phyloP scores from a whole-genome alignment of 2,113 vertebrate genomes.

The Tychaedon coryphoeus region DNA sequence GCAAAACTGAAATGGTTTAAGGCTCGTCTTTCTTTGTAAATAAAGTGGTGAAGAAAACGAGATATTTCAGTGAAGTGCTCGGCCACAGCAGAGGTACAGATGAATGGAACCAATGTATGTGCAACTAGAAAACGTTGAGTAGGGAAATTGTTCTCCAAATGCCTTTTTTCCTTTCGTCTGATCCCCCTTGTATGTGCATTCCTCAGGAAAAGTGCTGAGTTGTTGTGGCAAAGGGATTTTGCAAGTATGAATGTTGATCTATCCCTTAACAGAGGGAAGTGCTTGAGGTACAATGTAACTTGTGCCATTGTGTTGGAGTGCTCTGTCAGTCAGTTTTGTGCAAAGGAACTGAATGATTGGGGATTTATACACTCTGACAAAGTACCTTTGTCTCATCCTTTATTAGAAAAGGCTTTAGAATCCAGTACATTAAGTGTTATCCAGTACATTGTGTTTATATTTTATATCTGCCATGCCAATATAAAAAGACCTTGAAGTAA shows the following conservation, averaged over 20 bases:
- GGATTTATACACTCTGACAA: neutral
- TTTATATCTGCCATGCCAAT: neutral
- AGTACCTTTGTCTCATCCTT: neutral
- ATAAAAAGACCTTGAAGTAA: neutral
- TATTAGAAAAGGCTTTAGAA: neutral
- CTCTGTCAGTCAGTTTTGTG: neutral
- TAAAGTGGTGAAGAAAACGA: slow-evolving; percentile 45
- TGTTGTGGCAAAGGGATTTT: neutral
- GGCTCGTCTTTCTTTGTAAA: slow-evolving; percentile 59
- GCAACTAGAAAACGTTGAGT: slow-evolving; percentile 37
- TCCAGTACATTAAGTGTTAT: neutral
- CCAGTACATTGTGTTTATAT: neutral
- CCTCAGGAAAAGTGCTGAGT: neutral
- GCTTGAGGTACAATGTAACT: neutral
- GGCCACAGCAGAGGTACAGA: neutral
- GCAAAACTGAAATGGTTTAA: slow-evolving; percentile 30
- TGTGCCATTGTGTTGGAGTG: neutral
- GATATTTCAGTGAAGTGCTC: slow-evolving; percentile 47
- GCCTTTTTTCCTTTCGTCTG: neutral
- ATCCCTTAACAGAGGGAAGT: neutral
- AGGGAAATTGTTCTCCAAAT: slow-evolving; percentile 14
- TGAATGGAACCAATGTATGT: slow-evolving; percentile 42
- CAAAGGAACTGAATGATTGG: neutral
- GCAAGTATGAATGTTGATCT: neutral
- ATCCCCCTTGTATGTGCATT: neutral